Evolutionary conservation across 2,797 vertebrate genomes (phyloP).

Genomic region (Leontopithecus rosalia): DNA sequence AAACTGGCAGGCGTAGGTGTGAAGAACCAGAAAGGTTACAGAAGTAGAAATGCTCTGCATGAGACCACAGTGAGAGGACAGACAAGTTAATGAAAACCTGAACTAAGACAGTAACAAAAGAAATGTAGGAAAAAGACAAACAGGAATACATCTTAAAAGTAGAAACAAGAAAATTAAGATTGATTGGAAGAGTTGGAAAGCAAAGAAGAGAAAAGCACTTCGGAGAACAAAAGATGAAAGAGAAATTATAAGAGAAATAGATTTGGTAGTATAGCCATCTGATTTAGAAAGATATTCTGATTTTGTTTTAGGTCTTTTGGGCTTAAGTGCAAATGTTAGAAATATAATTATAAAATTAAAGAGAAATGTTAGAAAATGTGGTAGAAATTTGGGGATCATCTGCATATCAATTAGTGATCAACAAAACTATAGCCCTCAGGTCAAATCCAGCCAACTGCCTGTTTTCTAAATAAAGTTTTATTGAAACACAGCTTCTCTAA

Average conservation of each 20-base stretch:
- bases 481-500: background rate
- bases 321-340: background rate
- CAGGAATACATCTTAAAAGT: background rate
- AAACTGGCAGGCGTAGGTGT: background rate
- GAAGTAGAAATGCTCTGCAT: background rate
- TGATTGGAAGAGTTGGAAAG: background rate
- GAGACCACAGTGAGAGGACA: background rate
- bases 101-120: background rate
- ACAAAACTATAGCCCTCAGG: background rate
- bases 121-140: background rate
- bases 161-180: background rate
- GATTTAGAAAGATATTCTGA: background rate
- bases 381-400: background rate
- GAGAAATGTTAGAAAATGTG: background rate
- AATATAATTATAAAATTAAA: conserved; percentile 17
- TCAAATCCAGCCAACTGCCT: background rate
- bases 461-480: background rate
- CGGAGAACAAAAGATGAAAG: background rate
- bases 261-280: background rate
- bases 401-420: background rate
- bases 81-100: background rate
- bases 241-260: background rate
- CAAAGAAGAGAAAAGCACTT: background rate
- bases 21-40: background rate
- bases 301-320: background rate